Percentiles rank a stretch among this genome's conserved stretches.
Evolutionary conservation across 2,113 vertebrate genomes (phyloP).

Genomic region (Nesogale talazaci): DNA sequence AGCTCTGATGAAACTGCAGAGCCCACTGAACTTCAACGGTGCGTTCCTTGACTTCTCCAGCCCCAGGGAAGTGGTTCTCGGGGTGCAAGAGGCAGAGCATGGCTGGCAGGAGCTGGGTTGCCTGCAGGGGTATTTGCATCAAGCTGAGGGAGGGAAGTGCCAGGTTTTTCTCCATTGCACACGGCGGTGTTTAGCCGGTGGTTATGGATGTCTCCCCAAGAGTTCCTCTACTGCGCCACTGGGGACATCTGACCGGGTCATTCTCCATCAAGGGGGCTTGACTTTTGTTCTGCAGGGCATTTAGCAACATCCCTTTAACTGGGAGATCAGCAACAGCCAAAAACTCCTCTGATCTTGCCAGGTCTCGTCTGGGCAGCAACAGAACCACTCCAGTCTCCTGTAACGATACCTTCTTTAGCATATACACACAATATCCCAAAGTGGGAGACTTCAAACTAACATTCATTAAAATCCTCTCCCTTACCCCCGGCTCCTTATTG

Average conservation of each 20-base stretch:
- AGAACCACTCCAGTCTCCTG: too few relatives aligned
- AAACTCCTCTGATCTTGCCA: not conserved
- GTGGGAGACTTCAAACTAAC: not conserved
- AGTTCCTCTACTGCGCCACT: too few relatives aligned
- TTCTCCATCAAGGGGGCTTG: too few relatives aligned
- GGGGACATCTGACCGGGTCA: rapidly evolving
- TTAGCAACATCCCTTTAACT: not conserved
- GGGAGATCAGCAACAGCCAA: not conserved
- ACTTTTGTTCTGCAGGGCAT: rapidly evolving
- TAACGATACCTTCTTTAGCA: not conserved
- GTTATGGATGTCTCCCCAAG: rapidly evolving
- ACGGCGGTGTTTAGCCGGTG: rapidly evolving
- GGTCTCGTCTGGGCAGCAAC: not conserved
- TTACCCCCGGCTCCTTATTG: not conserved
- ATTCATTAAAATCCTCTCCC: not conserved
- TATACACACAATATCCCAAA: not conserved
- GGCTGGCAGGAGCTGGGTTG: not conserved
- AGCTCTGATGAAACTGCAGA: slow-evolving; percentile 88
- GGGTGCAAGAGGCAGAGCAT: not conserved
- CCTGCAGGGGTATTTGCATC: not conserved
- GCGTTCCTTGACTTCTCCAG: not conserved
- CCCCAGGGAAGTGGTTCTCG: rapidly evolving
- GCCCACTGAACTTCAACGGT: slow-evolving; percentile 80
- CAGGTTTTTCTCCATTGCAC: rapidly evolving
- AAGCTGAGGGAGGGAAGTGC: rapidly evolving